These are phyloP conservation scores for Poecilia velifera DNA, from an alignment of 2,797 vertebrate genomes.

Conservation along the genomic window DNA sequence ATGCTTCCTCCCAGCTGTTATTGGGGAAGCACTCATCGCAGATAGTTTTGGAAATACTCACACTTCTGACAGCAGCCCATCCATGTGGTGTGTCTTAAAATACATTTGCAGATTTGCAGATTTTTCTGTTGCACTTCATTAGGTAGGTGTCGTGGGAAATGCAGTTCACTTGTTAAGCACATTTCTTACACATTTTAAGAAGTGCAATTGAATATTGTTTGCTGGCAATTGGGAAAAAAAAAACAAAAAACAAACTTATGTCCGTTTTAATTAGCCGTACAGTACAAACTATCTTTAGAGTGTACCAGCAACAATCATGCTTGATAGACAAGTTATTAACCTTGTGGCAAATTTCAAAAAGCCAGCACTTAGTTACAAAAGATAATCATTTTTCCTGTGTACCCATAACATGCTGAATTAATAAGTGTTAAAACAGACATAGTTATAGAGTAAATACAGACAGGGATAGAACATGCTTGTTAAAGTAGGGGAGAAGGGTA, in stretches of 20 bases:
- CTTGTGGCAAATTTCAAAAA: neutral
- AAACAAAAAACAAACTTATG: too few relatives aligned
- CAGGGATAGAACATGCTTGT: neutral
- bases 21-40: conserved; percentile 23
- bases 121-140: neutral
- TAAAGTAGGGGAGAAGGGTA: neutral
- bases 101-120: conserved; percentile 10
- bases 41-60: conserved; percentile 22
- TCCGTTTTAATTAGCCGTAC: neutral
- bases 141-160: neutral
- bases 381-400: neutral
- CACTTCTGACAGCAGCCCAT: conserved; percentile 10
- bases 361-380: neutral
- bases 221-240: neutral
- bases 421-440: neutral
- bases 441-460: neutral
- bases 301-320: neutral
- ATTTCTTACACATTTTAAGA: neutral
- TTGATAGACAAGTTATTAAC: neutral
- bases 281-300: neutral
- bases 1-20: conserved; percentile 40
- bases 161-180: neutral
- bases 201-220: neutral
- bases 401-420: neutral
- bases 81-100: conserved; percentile 11